A percentile compares a stretch with the other conserved stretches of the same genome.
Conservation (phyloP, 2,797 vertebrate genomes). For the Halcyon chelicuti region DNA sequence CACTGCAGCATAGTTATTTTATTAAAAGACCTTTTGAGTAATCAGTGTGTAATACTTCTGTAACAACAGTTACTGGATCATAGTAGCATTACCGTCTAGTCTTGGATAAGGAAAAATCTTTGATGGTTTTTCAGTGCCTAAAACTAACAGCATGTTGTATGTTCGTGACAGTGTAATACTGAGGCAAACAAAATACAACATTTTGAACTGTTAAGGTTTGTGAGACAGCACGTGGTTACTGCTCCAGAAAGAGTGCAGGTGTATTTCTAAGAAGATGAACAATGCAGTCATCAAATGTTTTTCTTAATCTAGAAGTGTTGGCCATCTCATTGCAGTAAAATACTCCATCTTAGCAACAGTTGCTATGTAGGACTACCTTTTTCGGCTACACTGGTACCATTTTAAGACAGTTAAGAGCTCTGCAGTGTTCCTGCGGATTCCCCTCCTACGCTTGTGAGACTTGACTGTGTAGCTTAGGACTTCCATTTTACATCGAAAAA, state of each 20-base stretch:
- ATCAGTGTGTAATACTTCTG: fast-evolving
- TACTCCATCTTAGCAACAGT: slow-evolving; percentile 52
- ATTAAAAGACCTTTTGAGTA: neutral
- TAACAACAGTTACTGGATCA: neutral
- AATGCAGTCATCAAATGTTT: neutral
- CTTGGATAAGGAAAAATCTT: neutral
- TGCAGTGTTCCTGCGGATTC: slow-evolving; percentile 30
- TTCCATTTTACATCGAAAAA: neutral
- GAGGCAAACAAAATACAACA: neutral
- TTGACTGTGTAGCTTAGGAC: neutral
- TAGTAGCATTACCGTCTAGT: neutral
- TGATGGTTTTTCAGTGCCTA: neutral
- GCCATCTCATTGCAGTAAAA: neutral
- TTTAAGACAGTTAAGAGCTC: slow-evolving; percentile 8
- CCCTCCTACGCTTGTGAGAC: neutral
- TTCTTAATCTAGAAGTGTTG: neutral
- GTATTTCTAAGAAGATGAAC: neutral
- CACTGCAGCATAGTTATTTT: neutral
- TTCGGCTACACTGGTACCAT: neutral
- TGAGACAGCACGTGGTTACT: neutral
- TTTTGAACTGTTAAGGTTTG: neutral
- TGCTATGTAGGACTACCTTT: slow-evolving; percentile 39
- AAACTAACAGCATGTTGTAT: neutral
- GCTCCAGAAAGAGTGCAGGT: neutral
- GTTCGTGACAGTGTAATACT: neutral